A percentile compares a stretch with the other conserved stretches of the same genome.
Evolutionary conservation across 2,113 vertebrate genomes (phyloP).

Genomic region (Lathamus discolor): DNA sequence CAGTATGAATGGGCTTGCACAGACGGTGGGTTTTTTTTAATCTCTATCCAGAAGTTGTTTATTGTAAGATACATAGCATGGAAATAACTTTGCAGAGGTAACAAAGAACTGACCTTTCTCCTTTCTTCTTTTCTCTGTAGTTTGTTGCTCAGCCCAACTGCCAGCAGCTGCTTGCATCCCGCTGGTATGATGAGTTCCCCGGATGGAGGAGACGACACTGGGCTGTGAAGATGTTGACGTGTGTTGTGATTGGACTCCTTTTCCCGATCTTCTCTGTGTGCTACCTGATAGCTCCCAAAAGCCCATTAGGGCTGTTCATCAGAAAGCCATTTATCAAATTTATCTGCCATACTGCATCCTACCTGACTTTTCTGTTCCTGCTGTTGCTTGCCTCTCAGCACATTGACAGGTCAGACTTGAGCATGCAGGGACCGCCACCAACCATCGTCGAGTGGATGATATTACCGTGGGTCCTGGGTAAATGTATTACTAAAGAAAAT

Average conservation of each 20-base stretch:
- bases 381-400: slow-evolving; percentile 94
- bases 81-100: not conserved
- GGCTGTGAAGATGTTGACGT: slow-evolving; percentile 92
- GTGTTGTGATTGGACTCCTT: slow-evolving; percentile 90
- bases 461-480: slow-evolving; percentile 98
- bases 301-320: slow-evolving; percentile 91
- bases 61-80: not conserved
- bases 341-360: slow-evolving; percentile 99
- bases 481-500: slow-evolving; percentile 83
- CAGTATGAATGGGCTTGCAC: not conserved
- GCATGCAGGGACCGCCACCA: slow-evolving; percentile 87
- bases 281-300: slow-evolving; percentile 93
- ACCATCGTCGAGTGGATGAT: slow-evolving; percentile 97
- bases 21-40: not conserved
- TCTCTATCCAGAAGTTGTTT: not conserved
- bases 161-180: slow-evolving; percentile 95
- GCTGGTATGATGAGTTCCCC: slow-evolving; percentile 96
- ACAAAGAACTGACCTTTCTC: not conserved
- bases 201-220: slow-evolving; percentile 97
- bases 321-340: slow-evolving; percentile 99
- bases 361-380: slow-evolving; percentile 96
- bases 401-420: slow-evolving; percentile 78
- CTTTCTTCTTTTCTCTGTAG: slow-evolving; percentile 70
- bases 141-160: slow-evolving; percentile 99
- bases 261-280: slow-evolving; percentile 91